These are phyloP conservation scores for Arothron firmamentum DNA, from an alignment of 2,113 vertebrate genomes.

Conservation along the genomic window DNA sequence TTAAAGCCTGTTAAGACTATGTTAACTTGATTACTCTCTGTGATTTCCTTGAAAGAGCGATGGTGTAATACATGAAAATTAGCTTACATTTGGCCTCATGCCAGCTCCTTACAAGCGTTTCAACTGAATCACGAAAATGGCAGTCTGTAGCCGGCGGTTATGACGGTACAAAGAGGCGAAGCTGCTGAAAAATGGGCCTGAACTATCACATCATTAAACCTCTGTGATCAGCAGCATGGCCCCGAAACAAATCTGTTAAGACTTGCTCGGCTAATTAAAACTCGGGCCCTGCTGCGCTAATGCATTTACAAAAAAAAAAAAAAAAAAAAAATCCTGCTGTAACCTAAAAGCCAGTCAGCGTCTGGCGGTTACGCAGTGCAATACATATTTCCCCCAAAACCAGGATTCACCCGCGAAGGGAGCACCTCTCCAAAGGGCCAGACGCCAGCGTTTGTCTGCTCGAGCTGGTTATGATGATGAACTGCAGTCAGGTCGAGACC, in stretches of 20 bases:
- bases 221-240: slow-evolving; percentile 41
- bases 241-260: slow-evolving; percentile 61
- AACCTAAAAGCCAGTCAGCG: slow-evolving; percentile 19
- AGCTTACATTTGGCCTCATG: slow-evolving; percentile 10
- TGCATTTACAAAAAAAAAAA: slow-evolving; percentile 37
- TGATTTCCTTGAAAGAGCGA: slow-evolving; percentile 7
- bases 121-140: slow-evolving; percentile 41
- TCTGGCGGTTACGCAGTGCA: no score
- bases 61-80: slow-evolving; percentile 31
- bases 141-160: slow-evolving; percentile 40
- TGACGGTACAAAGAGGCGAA: slow-evolving; percentile 44
- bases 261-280: slow-evolving; percentile 61
- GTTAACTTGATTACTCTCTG: slow-evolving; percentile 4
- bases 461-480: no score
- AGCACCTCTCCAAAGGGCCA: no score
- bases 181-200: slow-evolving; percentile 52
- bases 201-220: slow-evolving; percentile 56
- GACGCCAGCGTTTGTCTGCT: slow-evolving; percentile 19
- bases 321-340: slow-evolving; percentile 41
- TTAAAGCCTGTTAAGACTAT: neutral
- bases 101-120: slow-evolving; percentile 35
- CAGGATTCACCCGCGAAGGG: no score
- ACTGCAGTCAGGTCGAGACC: no score
- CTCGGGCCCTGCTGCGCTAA: slow-evolving; percentile 40
- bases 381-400: no score